Evolutionary conservation across 1,140 invertebrate species (phyloP).

Genomic region (Ptiloglossa arizonensis): DNA sequence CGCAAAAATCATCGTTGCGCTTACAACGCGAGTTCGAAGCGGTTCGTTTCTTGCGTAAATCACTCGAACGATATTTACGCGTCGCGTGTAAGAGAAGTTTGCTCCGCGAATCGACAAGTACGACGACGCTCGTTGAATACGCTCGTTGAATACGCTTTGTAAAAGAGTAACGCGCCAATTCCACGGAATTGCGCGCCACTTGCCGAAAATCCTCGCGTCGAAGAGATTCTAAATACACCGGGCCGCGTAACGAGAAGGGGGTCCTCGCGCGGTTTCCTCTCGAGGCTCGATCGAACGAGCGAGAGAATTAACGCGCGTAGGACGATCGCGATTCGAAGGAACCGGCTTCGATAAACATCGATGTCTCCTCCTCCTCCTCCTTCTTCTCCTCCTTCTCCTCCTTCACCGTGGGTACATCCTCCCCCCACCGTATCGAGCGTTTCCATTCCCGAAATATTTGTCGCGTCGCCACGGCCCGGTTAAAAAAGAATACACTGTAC

Average conservation of each 20-base stretch:
- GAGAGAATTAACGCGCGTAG: background rate
- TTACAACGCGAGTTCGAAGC: too few species aligned
- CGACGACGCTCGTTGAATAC: too few species aligned
- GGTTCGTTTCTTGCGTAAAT: too few species aligned
- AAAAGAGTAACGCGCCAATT: background rate
- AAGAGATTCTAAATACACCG: too few species aligned
- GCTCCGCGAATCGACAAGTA: too few species aligned
- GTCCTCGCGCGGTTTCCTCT: background rate
- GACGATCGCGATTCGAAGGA: conserved; percentile 20
- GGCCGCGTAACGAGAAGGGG: background rate
- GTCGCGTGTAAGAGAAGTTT: too few species aligned
- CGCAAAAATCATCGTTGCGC: too few species aligned
- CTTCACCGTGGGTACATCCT: too few species aligned
- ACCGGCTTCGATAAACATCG: conserved; percentile 52
- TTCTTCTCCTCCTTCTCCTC: background rate
- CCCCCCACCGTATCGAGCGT: background rate
- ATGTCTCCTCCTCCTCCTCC: background rate
- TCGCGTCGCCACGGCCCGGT: conserved; percentile 2
- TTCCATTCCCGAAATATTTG: conserved; percentile 34
- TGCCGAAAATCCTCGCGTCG: too few species aligned
- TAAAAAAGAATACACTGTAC: conserved; percentile 34
- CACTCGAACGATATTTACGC: too few species aligned
- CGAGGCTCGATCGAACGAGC: background rate
- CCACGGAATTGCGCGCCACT: too few species aligned
- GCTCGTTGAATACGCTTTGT: too few species aligned